Conservation (phyloP, 2,888 invertebrate genomes). For the Liodrosophila aerea region DNA sequence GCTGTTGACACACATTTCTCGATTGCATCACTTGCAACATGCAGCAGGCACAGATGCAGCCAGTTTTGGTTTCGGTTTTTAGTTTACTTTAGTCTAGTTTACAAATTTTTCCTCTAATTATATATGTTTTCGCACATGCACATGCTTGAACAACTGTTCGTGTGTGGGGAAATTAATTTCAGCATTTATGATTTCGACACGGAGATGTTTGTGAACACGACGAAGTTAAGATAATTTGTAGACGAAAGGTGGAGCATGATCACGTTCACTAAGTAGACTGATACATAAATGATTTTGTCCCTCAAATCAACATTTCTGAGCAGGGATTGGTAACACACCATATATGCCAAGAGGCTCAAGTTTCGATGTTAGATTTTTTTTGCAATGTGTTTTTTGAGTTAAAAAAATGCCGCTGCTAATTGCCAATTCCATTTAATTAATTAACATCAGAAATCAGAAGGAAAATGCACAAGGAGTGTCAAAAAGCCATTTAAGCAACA, state of each 20-base stretch:
- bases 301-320: background rate
- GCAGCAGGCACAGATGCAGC: constrained; percentile 58
- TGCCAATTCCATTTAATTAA: constrained; percentile 69
- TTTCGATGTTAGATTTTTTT: constrained; percentile 25
- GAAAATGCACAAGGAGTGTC: constrained; percentile 19
- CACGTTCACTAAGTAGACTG: background rate
- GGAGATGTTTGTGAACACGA: background rate
- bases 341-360: constrained; percentile 10
- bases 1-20: constrained; percentile 71
- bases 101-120: constrained; percentile 58
- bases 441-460: constrained; percentile 51
- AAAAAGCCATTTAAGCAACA: constrained; percentile 35
- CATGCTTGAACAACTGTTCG: constrained; percentile 1
- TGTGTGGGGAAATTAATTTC: constrained; percentile 57
- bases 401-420: constrained; percentile 46
- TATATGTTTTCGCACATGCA: constrained; percentile 39
- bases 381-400: constrained; percentile 26
- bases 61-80: constrained; percentile 71
- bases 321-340: background rate
- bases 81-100: constrained; percentile 49
- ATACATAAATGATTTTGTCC: background rate
- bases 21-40: constrained; percentile 62
- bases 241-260: background rate
- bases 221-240: background rate
- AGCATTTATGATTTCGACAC: constrained; percentile 48